Base-by-base conservation (phyloP, 2,113 vertebrate species). In the Strix uralensis region DNA sequence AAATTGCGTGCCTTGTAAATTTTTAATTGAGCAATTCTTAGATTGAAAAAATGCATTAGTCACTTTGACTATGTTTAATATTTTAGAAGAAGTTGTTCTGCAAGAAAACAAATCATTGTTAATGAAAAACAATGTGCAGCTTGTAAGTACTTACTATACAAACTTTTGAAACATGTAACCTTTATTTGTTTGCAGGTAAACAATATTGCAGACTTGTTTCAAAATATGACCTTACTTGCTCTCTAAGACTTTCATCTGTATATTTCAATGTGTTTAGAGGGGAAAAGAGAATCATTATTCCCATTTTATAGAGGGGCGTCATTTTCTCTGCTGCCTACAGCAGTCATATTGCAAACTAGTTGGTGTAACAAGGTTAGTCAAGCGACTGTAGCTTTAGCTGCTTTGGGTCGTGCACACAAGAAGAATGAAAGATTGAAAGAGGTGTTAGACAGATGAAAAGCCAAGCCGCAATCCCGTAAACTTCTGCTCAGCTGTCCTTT, bases 1-100 rank as follows among this genome's bases (percentile, higher is more conserved):
- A 98, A 98, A 98, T 99, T 99, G 98, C 98, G 97, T 98, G 98
- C 97, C 95, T 97, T 97, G 97, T 99, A 98, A 99, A 99, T 99
- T 98, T 99, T 99, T 99, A 97, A 99, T 98, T 88, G 96, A 98
- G 97, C 97, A 97, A 97, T 98, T 98, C 97, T 96, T 96, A 97
- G 97, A 98, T 97, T 98, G 97, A 98, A 98, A 98, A 99, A 99
- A 98, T 98, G 98, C 99, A 99, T 99, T 99, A 99, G 98, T 98
- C 97, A 98, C 98, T 99, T 98, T 96, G 98, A 97, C 96, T 97
- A 95, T 96, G 90, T 98, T 99, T 80, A 99, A 99, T 99, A 98
- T 99, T 99, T 99, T 54, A 99, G 98, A 97, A 92, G 97, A 98
- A 98, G 98, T 96, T 98, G 98, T 98, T 98, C 96, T 88, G 93